phyloP scores from a whole-genome alignment of 2,888 invertebrate genomes.

The Syrista parreyssii region DNA sequence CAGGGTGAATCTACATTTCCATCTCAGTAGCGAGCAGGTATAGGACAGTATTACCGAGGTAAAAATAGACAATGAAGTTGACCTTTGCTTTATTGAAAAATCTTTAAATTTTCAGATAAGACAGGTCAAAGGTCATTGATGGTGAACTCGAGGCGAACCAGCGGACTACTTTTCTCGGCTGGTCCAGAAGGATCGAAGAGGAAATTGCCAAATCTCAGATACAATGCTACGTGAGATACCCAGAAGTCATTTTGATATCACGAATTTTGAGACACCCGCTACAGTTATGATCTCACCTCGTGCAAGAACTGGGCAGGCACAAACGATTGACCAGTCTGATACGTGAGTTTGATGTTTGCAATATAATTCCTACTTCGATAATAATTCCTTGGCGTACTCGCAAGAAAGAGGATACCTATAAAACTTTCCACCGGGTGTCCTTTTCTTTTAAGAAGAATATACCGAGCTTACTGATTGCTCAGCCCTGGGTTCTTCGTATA shows the following conservation, averaged over 20 bases:
- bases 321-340: background rate
- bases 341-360: background rate
- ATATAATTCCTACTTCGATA: background rate
- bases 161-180: background rate
- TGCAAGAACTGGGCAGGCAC: background rate
- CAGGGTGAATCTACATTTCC: background rate
- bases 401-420: background rate
- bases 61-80: background rate
- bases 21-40: background rate
- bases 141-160: background rate
- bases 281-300: background rate
- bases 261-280: background rate
- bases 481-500: background rate
- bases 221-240: background rate
- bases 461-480: background rate
- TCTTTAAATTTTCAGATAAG: background rate
- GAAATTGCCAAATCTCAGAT: background rate
- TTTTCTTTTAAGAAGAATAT: background rate
- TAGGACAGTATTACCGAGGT: background rate
- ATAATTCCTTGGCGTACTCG: background rate
- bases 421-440: background rate
- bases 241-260: background rate
- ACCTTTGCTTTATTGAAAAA: background rate
- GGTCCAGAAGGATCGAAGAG: background rate
- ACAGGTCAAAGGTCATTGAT: no score